These are phyloP conservation scores for Physella acuta DNA, from an alignment of 1,140 invertebrate species.

Conservation along the genomic window DNA sequence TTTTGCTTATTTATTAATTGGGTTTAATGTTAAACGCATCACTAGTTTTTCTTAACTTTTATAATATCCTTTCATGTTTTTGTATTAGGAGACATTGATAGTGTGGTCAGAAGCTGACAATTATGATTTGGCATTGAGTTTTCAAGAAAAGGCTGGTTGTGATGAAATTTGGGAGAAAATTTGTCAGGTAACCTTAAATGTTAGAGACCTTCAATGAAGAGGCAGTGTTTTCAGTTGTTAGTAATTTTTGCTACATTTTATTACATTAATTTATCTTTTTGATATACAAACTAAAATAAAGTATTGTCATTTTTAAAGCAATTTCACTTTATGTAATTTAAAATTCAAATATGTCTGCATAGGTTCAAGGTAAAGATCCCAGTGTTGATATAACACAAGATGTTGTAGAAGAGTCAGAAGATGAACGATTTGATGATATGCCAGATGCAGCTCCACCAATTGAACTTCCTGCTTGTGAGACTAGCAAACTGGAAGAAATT, in stretches of 20 bases:
- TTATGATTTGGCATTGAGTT: conserved; percentile 97
- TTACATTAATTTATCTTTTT: no score
- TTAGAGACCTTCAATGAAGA: no score
- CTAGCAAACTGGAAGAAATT: conserved; percentile 90
- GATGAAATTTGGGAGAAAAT: conserved; percentile 99
- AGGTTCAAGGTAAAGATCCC: conserved; percentile 97
- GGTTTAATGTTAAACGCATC: no score
- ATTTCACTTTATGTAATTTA: not conserved
- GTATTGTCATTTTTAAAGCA: not conserved
- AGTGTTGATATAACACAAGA: conserved; percentile 97
- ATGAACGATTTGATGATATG: conserved; percentile 95
- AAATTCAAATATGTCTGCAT: conserved; percentile 19
- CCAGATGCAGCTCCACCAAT: conserved; percentile 66
- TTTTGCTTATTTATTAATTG: no score
- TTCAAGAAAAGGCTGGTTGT: conserved; percentile 99
- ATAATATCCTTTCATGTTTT: not conserved
- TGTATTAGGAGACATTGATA: conserved; percentile 85
- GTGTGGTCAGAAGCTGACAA: conserved; percentile 99
- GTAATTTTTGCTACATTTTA: no score
- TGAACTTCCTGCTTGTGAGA: conserved; percentile 85
- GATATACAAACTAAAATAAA: not conserved
- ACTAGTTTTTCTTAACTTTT: no score
- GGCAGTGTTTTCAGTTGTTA: no score
- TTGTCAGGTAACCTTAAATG: conserved; percentile 84
- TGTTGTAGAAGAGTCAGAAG: conserved; percentile 95